Percentiles rank a stretch among this genome's conserved stretches.
These are phyloP conservation scores for Zaprionus lachaisei DNA, from an alignment of 1,140 invertebrate species.

Conservation along the genomic window DNA sequence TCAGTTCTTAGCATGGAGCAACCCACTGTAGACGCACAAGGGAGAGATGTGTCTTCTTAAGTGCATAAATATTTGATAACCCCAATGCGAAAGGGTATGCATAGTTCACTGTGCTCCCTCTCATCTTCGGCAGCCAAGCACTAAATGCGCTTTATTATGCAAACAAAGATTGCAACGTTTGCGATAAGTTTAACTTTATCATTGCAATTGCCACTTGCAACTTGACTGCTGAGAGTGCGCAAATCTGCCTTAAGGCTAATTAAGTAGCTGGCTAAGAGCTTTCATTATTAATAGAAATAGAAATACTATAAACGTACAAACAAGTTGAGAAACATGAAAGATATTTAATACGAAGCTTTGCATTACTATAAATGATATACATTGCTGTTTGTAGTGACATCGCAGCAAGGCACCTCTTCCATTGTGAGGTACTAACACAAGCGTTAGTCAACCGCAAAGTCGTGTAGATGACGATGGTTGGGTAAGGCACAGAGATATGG, in stretches of 20 bases:
- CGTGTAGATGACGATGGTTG: constrained; percentile 39
- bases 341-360: not conserved
- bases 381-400: not conserved
- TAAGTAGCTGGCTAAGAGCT: constrained; percentile 2
- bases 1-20: constrained; percentile 51
- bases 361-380: too few relatives aligned
- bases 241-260: constrained; percentile 27
- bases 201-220: constrained; percentile 44
- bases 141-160: constrained; percentile 44
- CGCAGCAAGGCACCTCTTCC: not conserved
- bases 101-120: not conserved
- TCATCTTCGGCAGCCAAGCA: not conserved
- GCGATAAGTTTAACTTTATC: constrained; percentile 47
- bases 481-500: constrained; percentile 6
- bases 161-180: constrained; percentile 46
- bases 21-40: not conserved
- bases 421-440: constrained; percentile 10
- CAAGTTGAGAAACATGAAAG: not conserved
- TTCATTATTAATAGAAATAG: not conserved
- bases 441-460: constrained; percentile 62
- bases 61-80: constrained; percentile 9
- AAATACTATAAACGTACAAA: not conserved
- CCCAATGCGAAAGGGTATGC: not conserved
- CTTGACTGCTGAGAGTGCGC: constrained; percentile 22
- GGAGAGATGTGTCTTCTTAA: not conserved